phyloP scores from a whole-genome alignment of 53 echinoderm and acorn worm genomes.

The Glandiceps talaboti region DNA sequence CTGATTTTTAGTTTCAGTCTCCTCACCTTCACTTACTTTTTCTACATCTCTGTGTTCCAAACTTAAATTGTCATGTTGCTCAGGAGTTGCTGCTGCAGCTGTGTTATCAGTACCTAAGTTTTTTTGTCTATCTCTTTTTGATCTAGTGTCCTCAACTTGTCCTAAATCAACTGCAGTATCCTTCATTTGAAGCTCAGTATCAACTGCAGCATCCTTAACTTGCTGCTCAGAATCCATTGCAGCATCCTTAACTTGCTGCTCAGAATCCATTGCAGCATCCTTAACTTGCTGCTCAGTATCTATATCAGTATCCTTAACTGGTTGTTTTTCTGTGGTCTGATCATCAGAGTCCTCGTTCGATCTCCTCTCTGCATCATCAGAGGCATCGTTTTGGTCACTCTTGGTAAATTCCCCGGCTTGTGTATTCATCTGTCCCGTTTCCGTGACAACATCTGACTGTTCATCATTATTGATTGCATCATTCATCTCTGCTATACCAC shows the following conservation, averaged over 20 bases:
- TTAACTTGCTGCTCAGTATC: background rate
- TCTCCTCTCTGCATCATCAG: background rate
- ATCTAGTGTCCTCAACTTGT: too few relatives aligned
- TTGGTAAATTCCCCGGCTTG: background rate
- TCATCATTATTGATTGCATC: background rate
- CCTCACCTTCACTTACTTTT: background rate
- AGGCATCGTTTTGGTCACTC: background rate
- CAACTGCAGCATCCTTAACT: background rate
- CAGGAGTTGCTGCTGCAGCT: too few relatives aligned
- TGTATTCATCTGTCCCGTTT: background rate
- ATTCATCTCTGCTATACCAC: background rate
- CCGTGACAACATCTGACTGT: background rate
- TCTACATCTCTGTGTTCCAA: background rate
- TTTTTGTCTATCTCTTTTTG: background rate
- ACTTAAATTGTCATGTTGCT: background rate
- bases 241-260: background rate
- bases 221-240: background rate
- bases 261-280: background rate
- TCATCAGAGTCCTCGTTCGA: too few relatives aligned
- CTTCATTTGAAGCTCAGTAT: background rate
- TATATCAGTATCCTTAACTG: too few relatives aligned
- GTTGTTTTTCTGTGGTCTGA: too few relatives aligned
- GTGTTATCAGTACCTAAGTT: too few relatives aligned
- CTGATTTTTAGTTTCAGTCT: background rate
- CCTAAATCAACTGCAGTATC: too few relatives aligned